phyloP scores from a whole-genome alignment of 2,797 vertebrate species.

The Cynopterus sphinx region DNA sequence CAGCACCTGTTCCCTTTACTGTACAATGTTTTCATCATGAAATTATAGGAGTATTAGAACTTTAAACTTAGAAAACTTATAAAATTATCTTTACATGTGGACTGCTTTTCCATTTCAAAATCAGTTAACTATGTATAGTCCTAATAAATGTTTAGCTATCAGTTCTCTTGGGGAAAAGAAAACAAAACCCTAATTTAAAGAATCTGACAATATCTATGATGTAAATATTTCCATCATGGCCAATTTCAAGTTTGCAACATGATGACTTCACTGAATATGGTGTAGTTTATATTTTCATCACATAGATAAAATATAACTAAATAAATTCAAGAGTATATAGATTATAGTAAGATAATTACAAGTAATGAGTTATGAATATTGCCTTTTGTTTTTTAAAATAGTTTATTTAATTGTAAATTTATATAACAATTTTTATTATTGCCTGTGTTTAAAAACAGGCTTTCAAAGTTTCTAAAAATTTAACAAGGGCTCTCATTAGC shows the following conservation, averaged over 20 bases:
- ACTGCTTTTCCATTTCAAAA: constrained; percentile 39
- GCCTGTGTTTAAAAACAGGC: not conserved
- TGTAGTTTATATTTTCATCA: not conserved
- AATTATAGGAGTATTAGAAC: not conserved
- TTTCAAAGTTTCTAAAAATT: not conserved
- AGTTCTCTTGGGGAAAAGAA: not conserved
- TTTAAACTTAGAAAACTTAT: constrained; percentile 28
- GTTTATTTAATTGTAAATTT: constrained; percentile 15
- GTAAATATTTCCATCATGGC: not conserved
- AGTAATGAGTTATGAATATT: constrained; percentile 13
- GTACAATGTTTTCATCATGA: not conserved
- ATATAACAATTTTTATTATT: not conserved
- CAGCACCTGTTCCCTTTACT: not conserved
- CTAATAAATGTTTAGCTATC: not conserved
- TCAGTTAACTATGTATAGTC: not conserved
- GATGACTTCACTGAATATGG: not conserved
- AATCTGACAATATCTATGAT: constrained; percentile 6
- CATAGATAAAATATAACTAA: not conserved
- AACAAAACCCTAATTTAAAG: not conserved
- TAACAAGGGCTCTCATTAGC: not conserved
- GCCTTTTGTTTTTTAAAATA: not conserved
- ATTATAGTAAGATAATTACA: not conserved
- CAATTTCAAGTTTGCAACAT: not conserved
- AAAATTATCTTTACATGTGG: not conserved
- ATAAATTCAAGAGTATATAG: not conserved